Evolutionary conservation across 2,797 vertebrate genomes (phyloP), one percentile per base, ranked within the genome.

Genomic region (Acanthornis magna): DNA sequence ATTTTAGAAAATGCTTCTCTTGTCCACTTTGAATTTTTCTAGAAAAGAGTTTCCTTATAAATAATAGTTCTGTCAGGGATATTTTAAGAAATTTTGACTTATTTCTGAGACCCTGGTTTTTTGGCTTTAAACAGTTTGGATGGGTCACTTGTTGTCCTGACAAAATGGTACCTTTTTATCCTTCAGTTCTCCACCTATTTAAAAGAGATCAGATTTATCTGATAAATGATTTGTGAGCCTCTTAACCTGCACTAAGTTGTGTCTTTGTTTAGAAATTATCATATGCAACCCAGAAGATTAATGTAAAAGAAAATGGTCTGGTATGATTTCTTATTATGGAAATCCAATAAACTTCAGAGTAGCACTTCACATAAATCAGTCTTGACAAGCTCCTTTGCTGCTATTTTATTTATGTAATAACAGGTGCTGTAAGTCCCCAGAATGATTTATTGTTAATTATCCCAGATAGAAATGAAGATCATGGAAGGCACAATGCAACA

Each of bases 331-430:
- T 96, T 97, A 82, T 96, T 97, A 97, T 90, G 96, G 93, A 97
- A 97, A 97, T 97, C 77, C 88, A 97, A 60, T 97, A 96, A 96
- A 97, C 95, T 97, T 97, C 63, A 78, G 95, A 96, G 95, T 67
- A 96, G 88, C 74, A 45, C 89, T 89, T 96, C 91, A 32, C 95
- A 94, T 97, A 96, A 97, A 97, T 98, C 96, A 97, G 53, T 48
- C 76, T 65, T 97, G 96, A 96, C 96, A 96, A 93, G 87, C 79
- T 83, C 80, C 88, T 95, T 95, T 95, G 94, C 88, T 86, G 58
- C 96, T 91, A 94, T 96, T 97, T 97, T 97, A 98, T 97, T 97
- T 98, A 92, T 97, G 83, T 96, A 97, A 95, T 96, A 96, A 95
- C 86, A 94, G 67, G 85, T 92, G 43, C 89, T 77, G 81, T 60